phyloP scores from a whole-genome alignment of 2,888 invertebrate species.

The Lysandra coridon region DNA sequence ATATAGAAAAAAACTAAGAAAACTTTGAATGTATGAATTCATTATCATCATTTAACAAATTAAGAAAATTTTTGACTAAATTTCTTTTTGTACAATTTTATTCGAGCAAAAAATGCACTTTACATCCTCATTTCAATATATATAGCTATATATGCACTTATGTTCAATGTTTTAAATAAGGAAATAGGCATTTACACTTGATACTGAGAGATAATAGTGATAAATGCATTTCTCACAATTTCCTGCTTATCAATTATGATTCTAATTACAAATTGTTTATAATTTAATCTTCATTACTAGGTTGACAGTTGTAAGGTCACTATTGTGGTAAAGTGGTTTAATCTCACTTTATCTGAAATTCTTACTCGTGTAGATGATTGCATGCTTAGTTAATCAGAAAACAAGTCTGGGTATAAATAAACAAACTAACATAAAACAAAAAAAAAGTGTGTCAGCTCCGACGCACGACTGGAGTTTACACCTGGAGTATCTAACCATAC shows the following conservation, averaged over 20 bases:
- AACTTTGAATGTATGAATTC: too few relatives aligned
- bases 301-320: background rate
- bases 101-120: too few relatives aligned
- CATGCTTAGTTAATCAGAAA: background rate
- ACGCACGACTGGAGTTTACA: too few relatives aligned
- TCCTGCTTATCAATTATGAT: slow-evolving; percentile 17
- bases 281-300: background rate
- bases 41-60: too few relatives aligned
- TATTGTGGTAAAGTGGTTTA: background rate
- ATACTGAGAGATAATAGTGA: slow-evolving; percentile 10
- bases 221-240: background rate
- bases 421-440: too few relatives aligned
- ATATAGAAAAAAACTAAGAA: too few relatives aligned
- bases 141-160: too few relatives aligned
- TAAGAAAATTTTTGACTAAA: too few relatives aligned
- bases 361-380: background rate
- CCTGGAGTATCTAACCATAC: too few relatives aligned
- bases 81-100: too few relatives aligned
- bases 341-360: background rate
- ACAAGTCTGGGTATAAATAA: background rate
- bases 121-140: too few relatives aligned
- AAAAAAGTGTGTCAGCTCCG: too few relatives aligned
- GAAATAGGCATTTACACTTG: background rate
- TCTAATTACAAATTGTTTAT: background rate
- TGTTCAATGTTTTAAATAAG: background rate